Evolutionary conservation across 2,797 vertebrate genomes (phyloP).

Genomic region (Microctenopoma stevenorrisi): DNA sequence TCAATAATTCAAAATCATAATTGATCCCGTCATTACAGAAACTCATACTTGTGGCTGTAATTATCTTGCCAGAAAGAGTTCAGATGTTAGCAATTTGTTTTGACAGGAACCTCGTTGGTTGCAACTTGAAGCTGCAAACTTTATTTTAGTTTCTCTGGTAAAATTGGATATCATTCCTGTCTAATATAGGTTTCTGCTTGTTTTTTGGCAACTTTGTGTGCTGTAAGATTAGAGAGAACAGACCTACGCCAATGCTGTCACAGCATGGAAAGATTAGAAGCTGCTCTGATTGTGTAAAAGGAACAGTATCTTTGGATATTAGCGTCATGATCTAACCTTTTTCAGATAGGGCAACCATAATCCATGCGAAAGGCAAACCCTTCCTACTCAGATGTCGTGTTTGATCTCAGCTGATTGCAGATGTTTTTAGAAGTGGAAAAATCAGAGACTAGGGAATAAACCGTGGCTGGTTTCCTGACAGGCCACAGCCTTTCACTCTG

Average conservation of each 20-base stretch:
- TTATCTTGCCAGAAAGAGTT: not conserved
- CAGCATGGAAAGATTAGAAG: slow-evolving; percentile 23
- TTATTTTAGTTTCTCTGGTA: not conserved
- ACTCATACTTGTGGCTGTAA: not conserved
- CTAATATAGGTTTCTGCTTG: not conserved
- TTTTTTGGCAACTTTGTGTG: slow-evolving; percentile 37
- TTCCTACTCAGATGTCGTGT: slow-evolving; percentile 25
- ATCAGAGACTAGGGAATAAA: slow-evolving; percentile 31
- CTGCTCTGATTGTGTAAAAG: slow-evolving; percentile 56
- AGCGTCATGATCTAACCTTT: slow-evolving; percentile 56
- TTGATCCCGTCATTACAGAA: not conserved
- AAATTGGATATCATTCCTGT: slow-evolving; percentile 4
- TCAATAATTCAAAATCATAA: not conserved
- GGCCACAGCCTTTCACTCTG: slow-evolving; percentile 43
- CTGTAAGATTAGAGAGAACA: slow-evolving; percentile 45
- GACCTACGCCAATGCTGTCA: slow-evolving; percentile 47
- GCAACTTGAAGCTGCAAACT: not conserved
- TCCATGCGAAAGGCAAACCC: slow-evolving; percentile 43
- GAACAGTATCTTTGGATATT: slow-evolving; percentile 49
- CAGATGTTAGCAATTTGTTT: slow-evolving; percentile 1
- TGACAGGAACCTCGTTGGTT: slow-evolving; percentile 1
- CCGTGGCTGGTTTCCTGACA: slow-evolving; percentile 46
- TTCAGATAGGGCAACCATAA: slow-evolving; percentile 43
- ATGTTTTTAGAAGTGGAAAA: slow-evolving; percentile 44
- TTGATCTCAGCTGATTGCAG: slow-evolving; percentile 50